Evolutionary conservation across 1,140 invertebrate species (phyloP), one percentile per base, ranked within the genome.

Genomic region (Tetramorium simillimum): DNA sequence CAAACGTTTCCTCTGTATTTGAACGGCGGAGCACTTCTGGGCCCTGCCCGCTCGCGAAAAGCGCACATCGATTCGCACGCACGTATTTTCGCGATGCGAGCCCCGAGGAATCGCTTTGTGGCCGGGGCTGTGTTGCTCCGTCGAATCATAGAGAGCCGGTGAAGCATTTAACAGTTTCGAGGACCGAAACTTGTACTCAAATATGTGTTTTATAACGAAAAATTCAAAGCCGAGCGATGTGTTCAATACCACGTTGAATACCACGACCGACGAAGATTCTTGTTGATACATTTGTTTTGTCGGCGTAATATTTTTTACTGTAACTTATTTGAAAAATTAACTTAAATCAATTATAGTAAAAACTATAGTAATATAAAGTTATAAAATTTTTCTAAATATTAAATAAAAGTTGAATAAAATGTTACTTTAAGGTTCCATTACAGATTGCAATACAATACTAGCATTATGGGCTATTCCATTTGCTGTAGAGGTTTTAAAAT

Each of bases 141-240:
- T 40, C 78, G 37, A 81, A 81, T 81, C 46, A 80, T 67, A 18
- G 37, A 69, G 37, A 56, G 6, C 28, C 16, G 63, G 21, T 63
- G 16, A 70, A 69, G 63, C 51, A 16, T 81, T 78, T 67, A 51
- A 70, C 37, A n/a, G n/a, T 81, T 70, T 81, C 46, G 37, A 81
- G 37, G n/a, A 70, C 37, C 51, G 65, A n/a, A n/a, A 81, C 63
- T 53, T 80, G 28, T 33, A n/a, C 18, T 56, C 63, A 43, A 37
- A 70, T 70, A 16, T 46, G 37, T 70, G 40, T 70, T 70, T 81
- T 70, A 70, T 58, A 81, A 81, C 51, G 7, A 2, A 56, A 33
- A 70, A 81, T 43, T 58, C 40, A 43, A 28, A 58, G 21, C 18
- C 40, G 10, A 4, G 16, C 46, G 9, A 56, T n/a, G 33, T 37